Evolutionary conservation across 2,113 vertebrate species (phyloP), one percentile per base, ranked within the genome.

Genomic region (Bagarius yarrelli): DNA sequence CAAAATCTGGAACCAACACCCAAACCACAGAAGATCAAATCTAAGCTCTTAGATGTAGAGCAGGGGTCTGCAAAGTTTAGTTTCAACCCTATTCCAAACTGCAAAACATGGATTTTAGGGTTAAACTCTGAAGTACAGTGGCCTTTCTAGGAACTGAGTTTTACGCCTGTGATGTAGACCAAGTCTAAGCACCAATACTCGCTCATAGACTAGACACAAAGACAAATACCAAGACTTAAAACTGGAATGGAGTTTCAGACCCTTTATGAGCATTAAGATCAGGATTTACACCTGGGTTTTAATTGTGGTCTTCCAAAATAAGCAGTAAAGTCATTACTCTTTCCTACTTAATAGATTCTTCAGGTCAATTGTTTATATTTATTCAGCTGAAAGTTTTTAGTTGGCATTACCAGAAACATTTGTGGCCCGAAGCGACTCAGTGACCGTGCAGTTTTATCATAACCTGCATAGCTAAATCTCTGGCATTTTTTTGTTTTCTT

Each of bases 391-490:
- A 15, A 47, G 21, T 73, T 74, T 44, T 84, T n/a, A 71, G 79
- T 83, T 86, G 84, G 89, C 85, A 89, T 91, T 88, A 91, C 85
- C 74, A 69, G 72, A 91, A 77, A 81, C 83, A 87, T 81, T 88
- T 83, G 83, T 81, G 67, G 84, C 47, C 78, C 6, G 87, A 89
- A 88, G 83, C 83, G 80, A 57, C 34, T 84, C 83, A 84, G 60
- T 85, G 80, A 91, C 91, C 23, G 3, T 21, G 57, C 70, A 82
- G 87, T 84, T 87, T 86, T 81, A 82, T 90, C 84, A 81, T 88
- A 89, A 87, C 82, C 53, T 88, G 80, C 89, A 90, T 84, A 88
- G 85, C 44, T 79, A 63, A 82, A 88, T 76, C 64, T 87, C 83
- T 85, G 77, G 80, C 87, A 85, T 88, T 81, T 88, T 86, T 83